Evolutionary conservation across 1,140 invertebrate species (phyloP).

Genomic region (Lordiphosa mommai): DNA sequence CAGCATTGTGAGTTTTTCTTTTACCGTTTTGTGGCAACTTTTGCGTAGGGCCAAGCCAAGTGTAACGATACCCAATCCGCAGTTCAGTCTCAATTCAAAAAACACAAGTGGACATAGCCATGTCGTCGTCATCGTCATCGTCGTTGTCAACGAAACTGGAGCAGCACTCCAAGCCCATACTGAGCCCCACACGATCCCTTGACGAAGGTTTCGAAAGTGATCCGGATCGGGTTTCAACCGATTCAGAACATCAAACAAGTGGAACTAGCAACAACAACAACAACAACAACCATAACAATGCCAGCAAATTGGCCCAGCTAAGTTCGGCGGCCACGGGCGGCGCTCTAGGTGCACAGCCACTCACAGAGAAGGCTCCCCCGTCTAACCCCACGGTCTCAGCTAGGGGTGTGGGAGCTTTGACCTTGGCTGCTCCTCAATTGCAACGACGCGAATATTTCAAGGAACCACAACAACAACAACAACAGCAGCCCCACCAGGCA

Average conservation of each 20-base stretch:
- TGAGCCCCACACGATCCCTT: constrained; percentile 79
- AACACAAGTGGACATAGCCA: constrained; percentile 16
- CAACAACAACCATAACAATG: constrained; percentile 46
- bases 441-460: constrained; percentile 62
- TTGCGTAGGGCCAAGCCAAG: constrained; percentile 28
- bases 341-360: constrained; percentile 21
- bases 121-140: constrained; percentile 7
- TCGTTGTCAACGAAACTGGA: constrained; percentile 70
- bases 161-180: constrained; percentile 77
- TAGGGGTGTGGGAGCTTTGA: constrained; percentile 28
- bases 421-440: constrained; percentile 52
- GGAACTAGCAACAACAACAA: constrained; percentile 50
- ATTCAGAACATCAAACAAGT: constrained; percentile 79
- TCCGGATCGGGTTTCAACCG: constrained; percentile 79
- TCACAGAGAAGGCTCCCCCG: constrained; percentile 29
- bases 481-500: background rate
- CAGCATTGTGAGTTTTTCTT: constrained; percentile 4
- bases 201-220: constrained; percentile 80
- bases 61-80: constrained; percentile 49
- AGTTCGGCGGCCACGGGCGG: constrained; percentile 75
- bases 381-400: constrained; percentile 3
- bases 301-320: constrained; percentile 72
- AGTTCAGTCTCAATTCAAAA: constrained; percentile 12
- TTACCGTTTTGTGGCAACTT: constrained; percentile 1
- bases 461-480: constrained; percentile 28